Evolutionary conservation across 2,797 vertebrate species (phyloP).

Genomic region (Staurois parvus): DNA sequence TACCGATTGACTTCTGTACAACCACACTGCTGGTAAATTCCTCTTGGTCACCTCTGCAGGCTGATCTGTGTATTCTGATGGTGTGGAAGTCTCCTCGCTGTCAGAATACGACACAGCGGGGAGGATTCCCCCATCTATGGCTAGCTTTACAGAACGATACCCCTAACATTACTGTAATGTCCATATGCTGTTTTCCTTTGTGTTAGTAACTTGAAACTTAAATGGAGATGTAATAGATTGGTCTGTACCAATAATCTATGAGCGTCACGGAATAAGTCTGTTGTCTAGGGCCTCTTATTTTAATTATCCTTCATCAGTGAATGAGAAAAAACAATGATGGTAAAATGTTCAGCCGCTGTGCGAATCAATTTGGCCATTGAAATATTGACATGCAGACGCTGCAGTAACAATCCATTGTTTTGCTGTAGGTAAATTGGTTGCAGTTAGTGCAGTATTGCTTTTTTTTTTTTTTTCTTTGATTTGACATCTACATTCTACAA

Average conservation of each 20-base stretch:
- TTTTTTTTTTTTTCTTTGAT: background rate
- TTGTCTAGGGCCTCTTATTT: slow-evolving; percentile 35
- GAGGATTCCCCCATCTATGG: too few species aligned
- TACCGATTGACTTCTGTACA: too few species aligned
- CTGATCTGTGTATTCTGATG: too few species aligned
- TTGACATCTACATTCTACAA: background rate
- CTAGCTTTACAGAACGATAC: background rate
- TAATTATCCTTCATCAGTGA: slow-evolving; percentile 51
- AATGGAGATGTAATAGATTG: slow-evolving; percentile 21
- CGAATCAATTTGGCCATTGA: slow-evolving; percentile 43
- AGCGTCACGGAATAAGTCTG: slow-evolving; percentile 6
- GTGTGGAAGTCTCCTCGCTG: too few species aligned
- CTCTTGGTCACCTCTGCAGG: too few species aligned
- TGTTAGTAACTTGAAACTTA: slow-evolving; percentile 14
- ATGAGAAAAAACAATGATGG: slow-evolving; percentile 38
- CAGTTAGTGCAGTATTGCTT: background rate
- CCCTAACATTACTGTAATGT: slow-evolving; percentile 7
- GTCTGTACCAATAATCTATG: slow-evolving; percentile 39
- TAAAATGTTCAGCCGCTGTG: slow-evolving; percentile 33
- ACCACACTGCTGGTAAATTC: too few species aligned
- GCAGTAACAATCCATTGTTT: slow-evolving; percentile 35
- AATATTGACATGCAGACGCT: slow-evolving; percentile 39
- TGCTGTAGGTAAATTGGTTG: slow-evolving; percentile 25
- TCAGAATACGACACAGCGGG: too few species aligned
- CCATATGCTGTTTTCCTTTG: slow-evolving; percentile 11